Base-by-base conservation (phyloP, 2,888 invertebrate species). In the Mactromeris polynyma region DNA sequence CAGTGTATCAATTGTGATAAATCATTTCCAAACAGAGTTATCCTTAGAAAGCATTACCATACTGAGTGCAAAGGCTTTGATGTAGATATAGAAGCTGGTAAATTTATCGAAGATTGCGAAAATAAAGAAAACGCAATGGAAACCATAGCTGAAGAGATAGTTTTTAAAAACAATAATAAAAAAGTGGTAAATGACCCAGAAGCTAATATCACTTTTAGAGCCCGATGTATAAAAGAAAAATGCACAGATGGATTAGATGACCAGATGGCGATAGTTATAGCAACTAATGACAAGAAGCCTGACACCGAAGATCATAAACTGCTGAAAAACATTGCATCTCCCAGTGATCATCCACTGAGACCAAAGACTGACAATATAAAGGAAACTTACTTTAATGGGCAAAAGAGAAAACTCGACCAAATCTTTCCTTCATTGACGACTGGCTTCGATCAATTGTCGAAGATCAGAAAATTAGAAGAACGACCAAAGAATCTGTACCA, bases 11-110 rank as follows among this genome's bases (percentile, higher is more conserved):
- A 83, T 33, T 83, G 83, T 31, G 33, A 73, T 6, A 31, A 77
- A 31, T 6, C 40, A 38, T 83, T 83, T 83, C 40, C 83, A 21
- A 83, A 46, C 77, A 83, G 73, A 31, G 64, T 40, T 64, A n/a
- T 33, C 14, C 33, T 83, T 21, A 33, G 83, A 31, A n/a, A 33
- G 21, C 83, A 83, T 73, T 64, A 69, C 31, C 58, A 64, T 26
- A 26, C 58, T 6, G 58, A 64, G 26, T 64, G 58, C 58, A 64
- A 64, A 9, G n/a, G 11, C 58, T 64, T 64, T 64, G 58, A 64
- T n/a, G 26, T 9, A n/a, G 58, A 26, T 21, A 54, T n/a, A n/a
- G n/a, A 54, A 0, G 21, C 54, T 9, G n/a, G 19, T 17, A 0
- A 3, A 19, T 4, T 3, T 1, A 21, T 17, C 69, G 11, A 11